These are phyloP conservation scores for Coreoperca whiteheadi DNA, from an alignment of 2,113 vertebrate species.

Conservation along the genomic window DNA sequence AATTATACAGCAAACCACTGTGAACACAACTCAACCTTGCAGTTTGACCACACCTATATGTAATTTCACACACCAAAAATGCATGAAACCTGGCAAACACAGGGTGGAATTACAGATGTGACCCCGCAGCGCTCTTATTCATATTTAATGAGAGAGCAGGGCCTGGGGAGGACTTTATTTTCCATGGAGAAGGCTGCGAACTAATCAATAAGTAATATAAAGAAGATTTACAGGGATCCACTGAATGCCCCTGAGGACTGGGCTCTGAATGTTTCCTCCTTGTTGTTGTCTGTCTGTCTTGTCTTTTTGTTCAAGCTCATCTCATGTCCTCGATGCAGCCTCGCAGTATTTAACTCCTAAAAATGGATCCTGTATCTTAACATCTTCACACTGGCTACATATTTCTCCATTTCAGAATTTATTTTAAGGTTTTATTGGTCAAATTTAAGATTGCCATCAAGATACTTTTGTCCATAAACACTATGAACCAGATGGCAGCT, in stretches of 20 bases:
- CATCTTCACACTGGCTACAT: background rate
- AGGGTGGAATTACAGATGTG: conserved; percentile 62
- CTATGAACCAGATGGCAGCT: conserved; percentile 23
- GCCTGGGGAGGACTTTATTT: conserved; percentile 59
- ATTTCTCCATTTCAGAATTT: background rate
- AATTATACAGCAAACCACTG: conserved; percentile 4
- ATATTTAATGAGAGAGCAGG: conserved; percentile 70
- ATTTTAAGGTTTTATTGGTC: conserved; percentile 24
- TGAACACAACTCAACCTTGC: background rate
- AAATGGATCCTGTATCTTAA: conserved; percentile 11
- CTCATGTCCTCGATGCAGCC: background rate
- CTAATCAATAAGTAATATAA: conserved; percentile 81
- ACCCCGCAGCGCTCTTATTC: conserved; percentile 58
- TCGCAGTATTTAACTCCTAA: background rate
- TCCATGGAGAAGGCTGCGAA: conserved; percentile 49
- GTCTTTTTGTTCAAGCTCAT: conserved; percentile 2
- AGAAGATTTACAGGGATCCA: conserved; percentile 68
- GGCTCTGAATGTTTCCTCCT: conserved; percentile 27
- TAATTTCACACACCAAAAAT: conserved; percentile 43
- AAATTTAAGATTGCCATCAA: conserved; percentile 10
- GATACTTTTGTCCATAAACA: conserved; percentile 1
- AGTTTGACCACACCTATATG: conserved; percentile 22
- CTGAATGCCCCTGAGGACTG: conserved; percentile 22
- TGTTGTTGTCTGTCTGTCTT: conserved; percentile 7
- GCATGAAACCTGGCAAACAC: conserved; percentile 45